Evolutionary conservation across 2,888 invertebrate species (phyloP).

Genomic region (Antitype chi): DNA sequence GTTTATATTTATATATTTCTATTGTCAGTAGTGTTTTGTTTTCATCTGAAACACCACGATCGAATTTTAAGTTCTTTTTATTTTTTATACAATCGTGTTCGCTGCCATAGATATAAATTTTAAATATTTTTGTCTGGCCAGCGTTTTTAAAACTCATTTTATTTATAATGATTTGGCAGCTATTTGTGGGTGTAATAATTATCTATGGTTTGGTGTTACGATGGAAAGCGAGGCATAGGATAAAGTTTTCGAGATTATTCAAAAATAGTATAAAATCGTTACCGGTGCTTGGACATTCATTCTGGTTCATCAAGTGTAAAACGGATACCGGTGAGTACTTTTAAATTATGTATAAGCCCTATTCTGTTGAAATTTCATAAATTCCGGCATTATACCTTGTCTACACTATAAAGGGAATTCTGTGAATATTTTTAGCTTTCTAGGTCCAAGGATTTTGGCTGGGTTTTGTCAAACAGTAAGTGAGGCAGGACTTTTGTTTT

Average conservation of each 20-base stretch:
- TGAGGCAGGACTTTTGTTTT: neutral
- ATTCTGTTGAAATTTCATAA: neutral
- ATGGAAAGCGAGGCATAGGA: conserved; percentile 61
- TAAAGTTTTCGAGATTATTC: conserved; percentile 53
- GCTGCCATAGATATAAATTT: neutral
- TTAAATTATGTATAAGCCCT: neutral
- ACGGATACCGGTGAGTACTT: conserved; percentile 62
- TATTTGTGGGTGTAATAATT: conserved; percentile 38
- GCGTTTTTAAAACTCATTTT: neutral
- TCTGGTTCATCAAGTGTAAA: conserved; percentile 59
- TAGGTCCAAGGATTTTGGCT: neutral
- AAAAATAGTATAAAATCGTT: conserved; percentile 60
- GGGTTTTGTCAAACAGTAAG: neutral
- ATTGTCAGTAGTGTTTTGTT: conserved; percentile 41
- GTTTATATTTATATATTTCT: neutral
- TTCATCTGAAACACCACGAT: conserved; percentile 21
- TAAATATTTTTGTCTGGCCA: neutral
- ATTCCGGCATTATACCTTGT: neutral
- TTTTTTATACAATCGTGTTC: too few relatives aligned
- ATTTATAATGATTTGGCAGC: conserved; percentile 50
- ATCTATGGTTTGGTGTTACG: conserved; percentile 45
- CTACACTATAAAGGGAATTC: neutral
- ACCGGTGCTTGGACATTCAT: conserved; percentile 68
- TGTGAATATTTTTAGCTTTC: too few relatives aligned
- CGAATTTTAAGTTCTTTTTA: neutral